Conservation (phyloP, 1,140 invertebrate genomes). For the Drosophila equinoxialis region DNA sequence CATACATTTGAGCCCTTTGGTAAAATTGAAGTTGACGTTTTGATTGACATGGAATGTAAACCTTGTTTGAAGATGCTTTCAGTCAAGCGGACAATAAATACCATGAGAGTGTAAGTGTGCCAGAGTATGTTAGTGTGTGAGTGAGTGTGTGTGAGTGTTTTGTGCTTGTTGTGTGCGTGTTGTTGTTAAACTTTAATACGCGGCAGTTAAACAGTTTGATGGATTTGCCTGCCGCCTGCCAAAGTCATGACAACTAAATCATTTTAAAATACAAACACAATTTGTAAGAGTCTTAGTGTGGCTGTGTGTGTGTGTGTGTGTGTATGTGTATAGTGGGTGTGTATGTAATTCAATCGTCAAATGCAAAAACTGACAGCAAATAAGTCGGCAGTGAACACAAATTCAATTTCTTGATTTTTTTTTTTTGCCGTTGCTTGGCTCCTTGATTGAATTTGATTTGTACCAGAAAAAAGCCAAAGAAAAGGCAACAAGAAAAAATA, state of each 20-base stretch:
- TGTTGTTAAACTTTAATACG: constrained; percentile 19
- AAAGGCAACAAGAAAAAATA: neutral
- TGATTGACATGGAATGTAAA: constrained; percentile 10
- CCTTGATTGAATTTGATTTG: constrained; percentile 56
- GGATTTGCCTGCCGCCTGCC: constrained; percentile 36
- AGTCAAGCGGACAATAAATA: constrained; percentile 1
- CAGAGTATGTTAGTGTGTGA: no score
- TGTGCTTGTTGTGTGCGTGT: neutral
- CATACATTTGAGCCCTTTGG: constrained; percentile 4
- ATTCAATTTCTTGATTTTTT: constrained; percentile 55
- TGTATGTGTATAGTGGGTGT: constrained; percentile 27
- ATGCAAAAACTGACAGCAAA: constrained; percentile 40
- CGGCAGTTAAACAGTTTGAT: constrained; percentile 45
- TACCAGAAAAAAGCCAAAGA: neutral
- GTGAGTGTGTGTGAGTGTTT: constrained; percentile 6
- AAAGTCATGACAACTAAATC: constrained; percentile 50
- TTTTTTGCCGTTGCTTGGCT: constrained; percentile 2
- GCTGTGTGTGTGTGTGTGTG: constrained; percentile 24
- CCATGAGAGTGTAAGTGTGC: neutral
- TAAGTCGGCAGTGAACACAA: constrained; percentile 33
- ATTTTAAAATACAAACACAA: constrained; percentile 56
- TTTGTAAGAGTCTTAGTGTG: constrained; percentile 38
- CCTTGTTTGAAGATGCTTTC: constrained; percentile 9
- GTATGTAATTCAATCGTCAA: constrained; percentile 41
- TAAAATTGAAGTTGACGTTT: constrained; percentile 8